Evolutionary conservation across 1,140 invertebrate genomes (phyloP).

Genomic region (Tetramorium simillimum): DNA sequence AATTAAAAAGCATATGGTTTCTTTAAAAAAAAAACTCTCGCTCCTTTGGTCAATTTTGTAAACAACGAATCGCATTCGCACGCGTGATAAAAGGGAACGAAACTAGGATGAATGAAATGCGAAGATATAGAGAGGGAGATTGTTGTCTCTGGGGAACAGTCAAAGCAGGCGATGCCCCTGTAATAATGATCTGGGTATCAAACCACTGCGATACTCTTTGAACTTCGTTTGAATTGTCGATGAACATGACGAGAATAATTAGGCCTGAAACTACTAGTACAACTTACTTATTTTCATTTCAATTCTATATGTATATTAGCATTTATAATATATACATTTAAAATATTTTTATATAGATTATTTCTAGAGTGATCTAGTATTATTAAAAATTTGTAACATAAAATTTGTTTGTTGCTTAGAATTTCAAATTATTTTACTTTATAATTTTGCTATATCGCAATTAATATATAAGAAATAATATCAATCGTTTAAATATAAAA

Average conservation of each 20-base stretch:
- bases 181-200: slow-evolving; percentile 83
- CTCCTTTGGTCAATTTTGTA: slow-evolving; percentile 81
- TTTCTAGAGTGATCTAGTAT: background rate
- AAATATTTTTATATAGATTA: background rate
- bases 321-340: background rate
- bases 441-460: background rate
- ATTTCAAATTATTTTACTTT: background rate
- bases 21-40: slow-evolving; percentile 74
- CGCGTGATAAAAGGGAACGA: slow-evolving; percentile 63
- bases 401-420: background rate
- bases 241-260: slow-evolving; percentile 34
- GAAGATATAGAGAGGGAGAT: slow-evolving; percentile 81
- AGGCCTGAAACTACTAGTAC: background rate
- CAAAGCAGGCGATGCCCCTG: slow-evolving; percentile 81
- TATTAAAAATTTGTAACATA: slow-evolving; percentile 2
- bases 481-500: background rate
- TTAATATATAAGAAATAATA: background rate
- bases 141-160: slow-evolving; percentile 85
- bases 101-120: slow-evolving; percentile 66
- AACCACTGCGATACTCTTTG: slow-evolving; percentile 80
- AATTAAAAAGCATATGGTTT: slow-evolving; percentile 80
- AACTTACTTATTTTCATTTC: background rate
- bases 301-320: background rate
- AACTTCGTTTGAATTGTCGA: slow-evolving; percentile 42
- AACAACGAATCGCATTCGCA: slow-evolving; percentile 75